Conservation (phyloP, 2,797 vertebrate genomes). For the Steatocranus sp. region DNA sequence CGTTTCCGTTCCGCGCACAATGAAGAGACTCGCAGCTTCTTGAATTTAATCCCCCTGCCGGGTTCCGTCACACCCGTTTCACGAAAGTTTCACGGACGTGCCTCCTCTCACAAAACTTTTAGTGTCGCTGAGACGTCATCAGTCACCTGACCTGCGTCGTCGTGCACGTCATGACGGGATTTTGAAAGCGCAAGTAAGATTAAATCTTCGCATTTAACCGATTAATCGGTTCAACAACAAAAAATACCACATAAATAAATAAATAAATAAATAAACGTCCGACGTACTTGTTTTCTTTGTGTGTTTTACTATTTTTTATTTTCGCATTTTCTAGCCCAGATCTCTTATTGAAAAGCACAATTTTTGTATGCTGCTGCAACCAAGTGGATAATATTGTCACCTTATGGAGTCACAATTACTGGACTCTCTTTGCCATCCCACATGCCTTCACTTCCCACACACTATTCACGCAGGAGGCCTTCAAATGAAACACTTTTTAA, state of each 20-base stretch:
- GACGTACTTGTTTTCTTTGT: background rate
- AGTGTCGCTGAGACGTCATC: conserved; percentile 13
- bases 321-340: background rate
- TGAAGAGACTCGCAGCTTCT: background rate
- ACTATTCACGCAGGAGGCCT: background rate
- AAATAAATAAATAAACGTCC: background rate
- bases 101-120: background rate
- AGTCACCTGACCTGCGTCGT: conserved; percentile 52
- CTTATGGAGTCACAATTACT: background rate
- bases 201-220: background rate
- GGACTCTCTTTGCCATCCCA: background rate
- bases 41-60: background rate
- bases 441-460: background rate
- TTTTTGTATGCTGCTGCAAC: background rate
- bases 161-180: background rate
- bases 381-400: background rate
- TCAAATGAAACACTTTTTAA: background rate
- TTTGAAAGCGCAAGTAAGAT: background rate
- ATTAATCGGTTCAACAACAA: background rate
- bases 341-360: background rate
- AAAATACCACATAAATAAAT: background rate
- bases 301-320: background rate
- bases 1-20: background rate
- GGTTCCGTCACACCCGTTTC: background rate
- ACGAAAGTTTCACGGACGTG: background rate